Conservation (phyloP, 92 coral and sea anemone species). For the Parazoanthus darwini region DNA sequence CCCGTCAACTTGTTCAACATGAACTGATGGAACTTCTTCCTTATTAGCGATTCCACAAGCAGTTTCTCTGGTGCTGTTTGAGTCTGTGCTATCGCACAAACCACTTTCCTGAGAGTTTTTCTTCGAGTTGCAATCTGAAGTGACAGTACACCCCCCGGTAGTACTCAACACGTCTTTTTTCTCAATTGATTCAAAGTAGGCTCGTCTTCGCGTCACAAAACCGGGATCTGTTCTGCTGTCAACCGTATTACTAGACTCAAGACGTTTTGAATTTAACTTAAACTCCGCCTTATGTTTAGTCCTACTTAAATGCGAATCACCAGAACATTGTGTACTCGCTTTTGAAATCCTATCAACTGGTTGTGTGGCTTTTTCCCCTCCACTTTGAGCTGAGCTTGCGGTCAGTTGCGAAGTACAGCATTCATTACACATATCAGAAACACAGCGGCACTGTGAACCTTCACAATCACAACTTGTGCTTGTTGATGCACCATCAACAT, state of each 20-base stretch:
- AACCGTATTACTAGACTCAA: constrained; percentile 6
- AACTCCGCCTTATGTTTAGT: constrained; percentile 2
- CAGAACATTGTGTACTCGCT: background rate
- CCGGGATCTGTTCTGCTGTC: constrained; percentile 38
- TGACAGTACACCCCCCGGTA: background rate
- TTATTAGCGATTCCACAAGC: background rate
- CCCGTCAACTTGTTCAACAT: constrained; percentile 25
- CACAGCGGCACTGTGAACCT: background rate
- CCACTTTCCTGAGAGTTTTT: background rate
- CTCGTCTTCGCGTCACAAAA: constrained; percentile 25
- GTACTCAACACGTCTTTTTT: background rate
- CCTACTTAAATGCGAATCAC: background rate
- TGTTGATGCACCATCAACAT: background rate
- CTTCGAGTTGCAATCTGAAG: background rate
- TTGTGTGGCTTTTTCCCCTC: no score
- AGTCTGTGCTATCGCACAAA: background rate
- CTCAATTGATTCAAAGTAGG: constrained; percentile 27
- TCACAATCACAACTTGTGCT: background rate
- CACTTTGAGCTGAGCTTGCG: no score
- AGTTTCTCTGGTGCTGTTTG: background rate
- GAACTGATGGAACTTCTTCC: constrained; percentile 10
- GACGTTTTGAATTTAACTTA: background rate
- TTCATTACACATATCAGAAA: background rate
- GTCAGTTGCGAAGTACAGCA: no score
- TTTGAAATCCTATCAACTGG: background rate